These are phyloP conservation scores for Nebria salina DNA, from an alignment of 2,888 invertebrate species.

Conservation along the genomic window DNA sequence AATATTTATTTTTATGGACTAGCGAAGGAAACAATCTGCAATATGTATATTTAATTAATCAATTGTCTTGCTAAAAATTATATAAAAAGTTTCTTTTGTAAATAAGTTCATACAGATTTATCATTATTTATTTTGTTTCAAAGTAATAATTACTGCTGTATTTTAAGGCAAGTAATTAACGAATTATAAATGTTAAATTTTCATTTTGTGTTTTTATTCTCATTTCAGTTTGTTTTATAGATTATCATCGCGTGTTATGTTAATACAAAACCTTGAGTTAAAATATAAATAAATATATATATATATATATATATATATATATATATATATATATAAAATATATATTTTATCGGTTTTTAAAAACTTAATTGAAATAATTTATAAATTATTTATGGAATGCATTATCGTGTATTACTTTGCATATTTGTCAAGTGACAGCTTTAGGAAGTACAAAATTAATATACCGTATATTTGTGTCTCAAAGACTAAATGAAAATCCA, in stretches of 20 bases:
- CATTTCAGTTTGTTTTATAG: not conserved
- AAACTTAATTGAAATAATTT: conserved; percentile 4
- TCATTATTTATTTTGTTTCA: not conserved
- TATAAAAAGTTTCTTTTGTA: too few species aligned
- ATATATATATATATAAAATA: too few species aligned
- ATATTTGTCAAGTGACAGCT: too few species aligned
- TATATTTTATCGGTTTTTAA: not conserved
- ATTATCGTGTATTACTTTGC: not conserved
- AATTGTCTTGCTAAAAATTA: too few species aligned
- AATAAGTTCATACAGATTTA: too few species aligned
- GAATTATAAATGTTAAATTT: not conserved
- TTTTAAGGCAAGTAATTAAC: not conserved
- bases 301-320: too few species aligned
- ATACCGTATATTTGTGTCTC: not conserved
- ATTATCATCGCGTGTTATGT: not conserved
- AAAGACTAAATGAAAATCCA: not conserved
- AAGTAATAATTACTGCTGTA: not conserved
- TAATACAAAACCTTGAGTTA: not conserved
- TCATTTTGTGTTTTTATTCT: not conserved
- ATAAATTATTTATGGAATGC: not conserved
- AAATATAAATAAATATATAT: too few species aligned
- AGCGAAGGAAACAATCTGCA: too few species aligned
- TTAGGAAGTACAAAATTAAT: not conserved
- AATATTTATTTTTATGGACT: too few species aligned
- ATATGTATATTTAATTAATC: too few species aligned